Percentiles rank a stretch among this genome's conserved stretches.
phyloP scores from a whole-genome alignment of 2,113 vertebrate genomes.

The Phalacrocorax aristotelis region DNA sequence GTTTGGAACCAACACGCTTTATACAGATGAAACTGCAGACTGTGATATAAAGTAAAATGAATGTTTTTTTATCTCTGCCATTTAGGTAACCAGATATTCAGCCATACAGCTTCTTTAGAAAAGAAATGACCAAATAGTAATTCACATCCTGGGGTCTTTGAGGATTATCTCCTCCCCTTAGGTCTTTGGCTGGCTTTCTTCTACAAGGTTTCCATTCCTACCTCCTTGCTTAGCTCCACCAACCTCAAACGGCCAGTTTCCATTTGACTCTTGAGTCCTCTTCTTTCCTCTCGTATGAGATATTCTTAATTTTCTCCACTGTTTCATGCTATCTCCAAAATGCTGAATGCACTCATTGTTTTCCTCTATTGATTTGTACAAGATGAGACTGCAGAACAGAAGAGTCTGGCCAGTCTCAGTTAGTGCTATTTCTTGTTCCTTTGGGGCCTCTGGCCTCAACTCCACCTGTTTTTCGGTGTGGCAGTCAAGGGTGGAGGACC shows the following conservation, averaged over 20 bases:
- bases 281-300: background rate
- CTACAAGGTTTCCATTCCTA: background rate
- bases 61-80: background rate
- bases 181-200: background rate
- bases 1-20: background rate
- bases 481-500: background rate
- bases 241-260: background rate
- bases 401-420: background rate
- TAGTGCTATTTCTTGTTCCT: background rate
- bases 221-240: background rate
- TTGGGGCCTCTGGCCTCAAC: background rate
- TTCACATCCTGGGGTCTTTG: background rate
- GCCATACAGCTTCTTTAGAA: background rate
- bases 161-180: background rate
- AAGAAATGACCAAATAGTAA: background rate
- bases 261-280: background rate
- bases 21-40: background rate
- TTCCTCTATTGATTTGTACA: background rate
- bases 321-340: background rate
- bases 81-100: background rate
- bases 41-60: background rate
- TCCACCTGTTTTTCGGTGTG: background rate
- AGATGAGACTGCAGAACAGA: background rate
- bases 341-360: background rate
- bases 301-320: background rate